Percentiles rank a stretch among this genome's conserved stretches.
Evolutionary conservation across 2,888 invertebrate species (phyloP).

Genomic region (Drosophila nigritarsus): DNA sequence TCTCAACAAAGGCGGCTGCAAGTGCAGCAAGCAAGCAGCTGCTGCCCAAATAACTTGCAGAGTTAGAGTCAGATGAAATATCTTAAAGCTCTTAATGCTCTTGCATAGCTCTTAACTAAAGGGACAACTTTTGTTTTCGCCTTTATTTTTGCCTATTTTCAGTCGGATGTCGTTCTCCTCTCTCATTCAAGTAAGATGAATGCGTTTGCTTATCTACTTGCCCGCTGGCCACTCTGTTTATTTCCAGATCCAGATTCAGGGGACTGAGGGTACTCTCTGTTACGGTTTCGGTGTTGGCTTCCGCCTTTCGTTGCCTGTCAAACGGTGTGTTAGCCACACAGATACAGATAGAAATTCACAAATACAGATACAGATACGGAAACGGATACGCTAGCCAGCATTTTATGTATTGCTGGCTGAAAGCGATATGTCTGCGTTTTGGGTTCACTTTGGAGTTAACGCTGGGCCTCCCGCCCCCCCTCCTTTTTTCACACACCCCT

Average conservation of each 20-base stretch:
- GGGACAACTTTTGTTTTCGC: constrained; percentile 49
- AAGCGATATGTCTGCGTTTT: constrained; percentile 58
- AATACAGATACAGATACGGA: constrained; percentile 38
- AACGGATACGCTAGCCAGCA: constrained; percentile 34
- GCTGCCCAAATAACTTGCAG: constrained; percentile 40
- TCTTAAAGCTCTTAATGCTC: constrained; percentile 54
- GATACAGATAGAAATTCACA: constrained; percentile 19
- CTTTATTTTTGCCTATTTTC: constrained; percentile 43
- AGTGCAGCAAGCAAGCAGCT: constrained; percentile 33
- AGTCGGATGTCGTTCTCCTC: constrained; percentile 17
- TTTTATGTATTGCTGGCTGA: constrained; percentile 42
- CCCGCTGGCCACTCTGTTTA: constrained; percentile 61
- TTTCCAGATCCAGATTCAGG: constrained; percentile 22
- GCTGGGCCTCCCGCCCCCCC: neutral
- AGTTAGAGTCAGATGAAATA: constrained; percentile 32
- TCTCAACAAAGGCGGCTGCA: constrained; percentile 39
- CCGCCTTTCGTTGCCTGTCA: constrained; percentile 67
- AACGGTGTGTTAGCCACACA: constrained; percentile 59
- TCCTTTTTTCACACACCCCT: neutral
- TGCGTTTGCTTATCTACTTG: constrained; percentile 79
- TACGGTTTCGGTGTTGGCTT: constrained; percentile 39
- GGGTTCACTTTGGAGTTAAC: constrained; percentile 30
- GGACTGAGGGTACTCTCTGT: constrained; percentile 9
- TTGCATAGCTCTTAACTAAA: constrained; percentile 30
- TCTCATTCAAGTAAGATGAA: constrained; percentile 68